Conservation (phyloP, 2,797 vertebrate genomes). For the Callimico goeldii region DNA sequence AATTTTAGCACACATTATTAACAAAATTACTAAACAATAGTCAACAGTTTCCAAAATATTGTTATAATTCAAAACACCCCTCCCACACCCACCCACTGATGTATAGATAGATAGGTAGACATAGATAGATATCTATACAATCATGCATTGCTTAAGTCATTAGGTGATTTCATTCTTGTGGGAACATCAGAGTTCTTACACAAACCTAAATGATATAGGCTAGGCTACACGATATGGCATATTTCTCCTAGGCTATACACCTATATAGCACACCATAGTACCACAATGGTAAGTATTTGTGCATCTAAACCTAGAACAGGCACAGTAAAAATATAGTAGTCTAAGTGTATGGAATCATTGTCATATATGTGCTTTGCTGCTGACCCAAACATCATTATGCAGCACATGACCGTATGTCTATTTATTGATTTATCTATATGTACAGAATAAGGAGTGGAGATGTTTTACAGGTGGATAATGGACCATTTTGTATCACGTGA, state of each 20-base stretch:
- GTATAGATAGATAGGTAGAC: not conserved
- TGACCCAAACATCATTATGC: not conserved
- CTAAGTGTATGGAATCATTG: not conserved
- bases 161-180: not conserved
- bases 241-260: not conserved
- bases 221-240: not conserved
- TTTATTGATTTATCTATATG: not conserved
- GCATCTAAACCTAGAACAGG: not conserved
- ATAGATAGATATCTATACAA: not conserved
- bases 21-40: not conserved
- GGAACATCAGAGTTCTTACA: not conserved
- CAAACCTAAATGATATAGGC: not conserved
- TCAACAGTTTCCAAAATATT: not conserved
- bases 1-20: not conserved
- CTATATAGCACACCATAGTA: not conserved
- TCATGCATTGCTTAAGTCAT: not conserved
- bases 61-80: not conserved
- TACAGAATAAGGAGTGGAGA: not conserved
- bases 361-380: not conserved
- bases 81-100: not conserved
- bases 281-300: not conserved
- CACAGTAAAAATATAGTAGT: not conserved
- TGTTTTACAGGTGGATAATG: not conserved
- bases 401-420: not conserved
- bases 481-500: not conserved